phyloP scores from a whole-genome alignment of 2,113 vertebrate species.

The Zosterops borbonicus region DNA sequence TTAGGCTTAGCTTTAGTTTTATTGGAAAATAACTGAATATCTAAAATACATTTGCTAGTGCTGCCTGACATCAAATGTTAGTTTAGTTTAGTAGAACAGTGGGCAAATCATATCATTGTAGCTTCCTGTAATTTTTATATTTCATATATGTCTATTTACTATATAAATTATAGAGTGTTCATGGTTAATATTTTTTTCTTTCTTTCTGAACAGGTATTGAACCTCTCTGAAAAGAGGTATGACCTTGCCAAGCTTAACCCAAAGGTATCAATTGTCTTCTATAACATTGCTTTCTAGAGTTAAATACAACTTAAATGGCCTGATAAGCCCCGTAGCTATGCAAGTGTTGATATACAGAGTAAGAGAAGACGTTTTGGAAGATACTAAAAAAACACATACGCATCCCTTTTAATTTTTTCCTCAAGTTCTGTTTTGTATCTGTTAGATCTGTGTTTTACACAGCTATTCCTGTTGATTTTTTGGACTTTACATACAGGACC shows the following conservation, averaged over 20 bases:
- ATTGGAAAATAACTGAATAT: not conserved
- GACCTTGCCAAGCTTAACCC: slow-evolving; percentile 92
- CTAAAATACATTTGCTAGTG: not conserved
- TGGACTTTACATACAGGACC: not conserved
- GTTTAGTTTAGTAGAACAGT: not conserved
- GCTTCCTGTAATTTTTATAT: not conserved
- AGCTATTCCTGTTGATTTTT: not conserved
- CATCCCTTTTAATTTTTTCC: not conserved
- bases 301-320: not conserved
- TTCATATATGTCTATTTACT: not conserved
- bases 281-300: not conserved
- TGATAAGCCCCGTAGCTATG: not conserved
- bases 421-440: not conserved
- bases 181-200: not conserved
- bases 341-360: not conserved
- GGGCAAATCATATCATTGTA: not conserved
- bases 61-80: not conserved
- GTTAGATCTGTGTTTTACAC: not conserved
- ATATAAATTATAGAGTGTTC: not conserved
- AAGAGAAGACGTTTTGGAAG: not conserved
- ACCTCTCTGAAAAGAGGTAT: slow-evolving; percentile 90
- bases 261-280: slow-evolving; percentile 78
- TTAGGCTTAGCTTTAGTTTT: not conserved
- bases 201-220: slow-evolving; percentile 83
- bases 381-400: not conserved